A percentile compares a stretch with the other conserved stretches of the same genome.
Conservation (phyloP, 2,888 invertebrate genomes). For the Crossocerus cetratus region DNA sequence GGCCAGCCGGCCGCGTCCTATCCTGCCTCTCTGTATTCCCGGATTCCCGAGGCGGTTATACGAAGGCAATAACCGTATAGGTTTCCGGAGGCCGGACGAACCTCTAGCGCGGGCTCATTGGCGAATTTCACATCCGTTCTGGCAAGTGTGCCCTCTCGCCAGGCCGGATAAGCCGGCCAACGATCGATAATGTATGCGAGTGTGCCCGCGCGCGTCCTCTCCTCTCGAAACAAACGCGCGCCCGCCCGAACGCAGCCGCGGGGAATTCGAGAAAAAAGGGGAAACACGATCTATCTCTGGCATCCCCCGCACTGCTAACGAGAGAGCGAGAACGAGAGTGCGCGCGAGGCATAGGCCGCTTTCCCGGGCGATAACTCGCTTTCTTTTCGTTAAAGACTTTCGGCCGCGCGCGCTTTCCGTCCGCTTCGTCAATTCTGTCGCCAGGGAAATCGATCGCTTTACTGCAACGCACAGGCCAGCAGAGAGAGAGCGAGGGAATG, state of each 20-base stretch:
- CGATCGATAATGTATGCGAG: slow-evolving; percentile 62
- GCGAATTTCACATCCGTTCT: slow-evolving; percentile 61
- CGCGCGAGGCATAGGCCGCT: neutral
- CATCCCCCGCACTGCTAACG: neutral
- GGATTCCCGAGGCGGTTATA: neutral
- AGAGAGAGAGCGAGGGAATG: too few relatives aligned
- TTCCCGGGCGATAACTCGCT: neutral
- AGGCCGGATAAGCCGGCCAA: slow-evolving; percentile 41
- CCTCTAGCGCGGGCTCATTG: slow-evolving; percentile 36
- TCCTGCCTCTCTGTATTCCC: neutral
- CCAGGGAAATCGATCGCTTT: neutral
- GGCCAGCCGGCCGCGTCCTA: neutral
- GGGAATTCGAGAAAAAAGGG: slow-evolving; percentile 26
- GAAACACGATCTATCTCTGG: neutral
- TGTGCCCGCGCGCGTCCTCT: slow-evolving; percentile 14
- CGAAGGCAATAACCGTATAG: slow-evolving; percentile 26
- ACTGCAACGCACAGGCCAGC: too few relatives aligned
- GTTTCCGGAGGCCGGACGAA: slow-evolving; percentile 15
- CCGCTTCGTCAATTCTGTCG: neutral
- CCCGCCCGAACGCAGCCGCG: slow-evolving; percentile 1
- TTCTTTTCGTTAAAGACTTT: neutral
- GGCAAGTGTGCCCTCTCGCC: slow-evolving; percentile 39
- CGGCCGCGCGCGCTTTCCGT: neutral
- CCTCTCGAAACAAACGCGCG: neutral
- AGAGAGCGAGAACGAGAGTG: neutral